Evolutionary conservation across 1,140 invertebrate genomes (phyloP).

Genomic region (Penaeus chinensis): DNA sequence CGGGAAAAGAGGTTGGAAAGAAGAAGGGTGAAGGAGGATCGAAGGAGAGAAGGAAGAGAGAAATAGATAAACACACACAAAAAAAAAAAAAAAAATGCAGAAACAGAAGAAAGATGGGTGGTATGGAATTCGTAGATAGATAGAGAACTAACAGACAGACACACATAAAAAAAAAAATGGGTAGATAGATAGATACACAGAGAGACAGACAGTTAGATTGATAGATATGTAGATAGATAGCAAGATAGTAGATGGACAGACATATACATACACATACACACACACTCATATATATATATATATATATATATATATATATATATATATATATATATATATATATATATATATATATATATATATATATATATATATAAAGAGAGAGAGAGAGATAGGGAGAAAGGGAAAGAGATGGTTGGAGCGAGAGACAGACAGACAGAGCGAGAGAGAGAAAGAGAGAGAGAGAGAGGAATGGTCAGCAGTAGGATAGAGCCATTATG

Average conservation of each 20-base stretch:
- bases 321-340: too few species aligned
- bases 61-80: not conserved
- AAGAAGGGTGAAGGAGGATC: slow-evolving; percentile 32
- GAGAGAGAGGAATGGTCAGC: slow-evolving; percentile 18
- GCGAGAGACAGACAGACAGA: slow-evolving; percentile 13
- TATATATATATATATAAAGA: too few species aligned
- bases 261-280: not conserved
- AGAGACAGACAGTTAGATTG: slow-evolving; percentile 32
- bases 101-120: not conserved
- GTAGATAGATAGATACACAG: not conserved
- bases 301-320: too few species aligned
- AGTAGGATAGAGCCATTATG: slow-evolving; percentile 34
- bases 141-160: not conserved
- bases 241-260: not conserved
- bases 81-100: slow-evolving; percentile 12
- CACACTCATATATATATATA: too few species aligned
- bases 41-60: too few species aligned
- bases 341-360: too few species aligned
- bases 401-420: not conserved
- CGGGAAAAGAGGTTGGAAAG: slow-evolving; percentile 31
- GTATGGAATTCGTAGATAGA: not conserved
- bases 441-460: slow-evolving; percentile 24
- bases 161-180: not conserved
- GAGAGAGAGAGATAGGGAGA: too few species aligned
- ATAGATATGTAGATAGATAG: slow-evolving; percentile 57